These are phyloP conservation scores for Bambusicola thoracicus DNA, from an alignment of 2,113 vertebrate genomes.

Conservation along the genomic window DNA sequence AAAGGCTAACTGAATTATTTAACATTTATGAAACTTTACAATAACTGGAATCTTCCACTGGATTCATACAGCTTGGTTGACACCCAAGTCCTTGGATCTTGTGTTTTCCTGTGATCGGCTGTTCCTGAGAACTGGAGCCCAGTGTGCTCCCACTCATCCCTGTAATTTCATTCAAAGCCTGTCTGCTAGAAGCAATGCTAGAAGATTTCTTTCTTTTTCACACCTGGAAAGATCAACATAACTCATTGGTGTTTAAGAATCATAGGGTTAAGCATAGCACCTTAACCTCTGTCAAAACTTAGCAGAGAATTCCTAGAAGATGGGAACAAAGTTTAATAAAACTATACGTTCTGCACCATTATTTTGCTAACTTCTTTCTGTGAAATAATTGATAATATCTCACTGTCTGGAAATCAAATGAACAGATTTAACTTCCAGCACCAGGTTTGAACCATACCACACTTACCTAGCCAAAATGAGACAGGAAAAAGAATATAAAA, in stretches of 20 bases:
- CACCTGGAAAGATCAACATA: background rate
- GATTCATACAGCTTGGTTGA: background rate
- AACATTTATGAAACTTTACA: background rate
- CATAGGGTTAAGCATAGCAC: background rate
- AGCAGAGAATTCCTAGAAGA: background rate
- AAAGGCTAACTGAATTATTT: background rate
- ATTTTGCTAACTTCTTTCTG: background rate
- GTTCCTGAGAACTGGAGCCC: background rate
- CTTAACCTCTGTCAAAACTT: background rate
- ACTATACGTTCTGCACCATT: background rate
- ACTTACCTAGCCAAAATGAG: background rate
- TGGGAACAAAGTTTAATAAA: background rate
- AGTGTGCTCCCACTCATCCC: background rate
- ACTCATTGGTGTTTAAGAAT: background rate
- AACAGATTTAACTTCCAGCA: background rate
- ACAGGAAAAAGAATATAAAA: accelerated
- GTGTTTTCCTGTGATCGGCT: background rate
- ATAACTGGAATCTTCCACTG: background rate
- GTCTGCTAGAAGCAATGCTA: background rate
- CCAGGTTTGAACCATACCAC: background rate
- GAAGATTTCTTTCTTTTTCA: no score
- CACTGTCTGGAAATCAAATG: background rate
- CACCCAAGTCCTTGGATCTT: background rate
- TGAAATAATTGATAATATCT: background rate
- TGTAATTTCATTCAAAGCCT: background rate